Evolutionary conservation across 2,113 vertebrate species (phyloP).

Genomic region (Nestor notabilis): DNA sequence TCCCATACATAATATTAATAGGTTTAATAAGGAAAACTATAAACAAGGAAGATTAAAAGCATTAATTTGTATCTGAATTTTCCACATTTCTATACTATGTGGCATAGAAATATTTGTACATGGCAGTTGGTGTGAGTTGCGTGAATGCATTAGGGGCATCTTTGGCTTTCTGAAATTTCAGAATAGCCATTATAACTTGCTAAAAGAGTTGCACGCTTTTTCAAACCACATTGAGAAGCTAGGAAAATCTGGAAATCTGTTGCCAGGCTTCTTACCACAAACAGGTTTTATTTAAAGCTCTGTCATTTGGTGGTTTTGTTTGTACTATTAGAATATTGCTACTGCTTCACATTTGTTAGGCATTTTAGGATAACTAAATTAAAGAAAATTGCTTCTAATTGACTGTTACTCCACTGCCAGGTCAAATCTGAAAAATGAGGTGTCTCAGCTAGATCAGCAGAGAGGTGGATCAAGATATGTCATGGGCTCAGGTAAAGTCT

Average conservation of each 20-base stretch:
- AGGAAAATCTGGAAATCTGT: background rate
- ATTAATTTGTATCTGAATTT: background rate
- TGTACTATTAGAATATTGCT: background rate
- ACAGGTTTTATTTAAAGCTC: background rate
- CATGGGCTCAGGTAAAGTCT: slow-evolving; percentile 88
- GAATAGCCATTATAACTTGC: background rate
- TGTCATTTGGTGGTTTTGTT: background rate
- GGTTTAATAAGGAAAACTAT: background rate
- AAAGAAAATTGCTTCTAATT: background rate
- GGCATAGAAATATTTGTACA: background rate
- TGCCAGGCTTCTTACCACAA: background rate
- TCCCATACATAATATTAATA: background rate
- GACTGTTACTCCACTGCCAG: slow-evolving; percentile 58
- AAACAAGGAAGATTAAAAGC: background rate
- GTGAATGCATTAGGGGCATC: background rate
- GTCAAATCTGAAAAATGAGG: slow-evolving; percentile 80
- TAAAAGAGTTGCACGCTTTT: background rate
- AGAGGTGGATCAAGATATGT: slow-evolving; percentile 86
- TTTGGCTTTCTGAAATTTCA: background rate
- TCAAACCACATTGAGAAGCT: background rate
- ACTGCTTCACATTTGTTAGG: background rate
- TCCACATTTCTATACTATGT: background rate
- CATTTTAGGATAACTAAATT: background rate
- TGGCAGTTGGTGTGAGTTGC: background rate
- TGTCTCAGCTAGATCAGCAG: slow-evolving; percentile 78